Evolutionary conservation across 1,140 invertebrate genomes (phyloP).

Genomic region (Parasteatoda tepidariorum): DNA sequence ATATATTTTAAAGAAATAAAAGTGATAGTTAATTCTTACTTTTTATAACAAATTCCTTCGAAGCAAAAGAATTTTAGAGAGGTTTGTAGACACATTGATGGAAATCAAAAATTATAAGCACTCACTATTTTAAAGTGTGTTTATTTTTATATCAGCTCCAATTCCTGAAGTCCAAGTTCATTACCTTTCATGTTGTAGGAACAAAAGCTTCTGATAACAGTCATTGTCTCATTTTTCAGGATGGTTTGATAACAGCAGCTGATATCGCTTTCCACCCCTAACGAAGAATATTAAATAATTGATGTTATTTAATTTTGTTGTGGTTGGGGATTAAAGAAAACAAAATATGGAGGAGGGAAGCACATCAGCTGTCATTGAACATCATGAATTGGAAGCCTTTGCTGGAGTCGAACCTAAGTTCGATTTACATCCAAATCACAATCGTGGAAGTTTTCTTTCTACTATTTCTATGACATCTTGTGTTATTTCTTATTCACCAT

Average conservation of each 20-base stretch:
- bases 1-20: no score
- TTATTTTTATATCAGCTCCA: no score
- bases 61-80: no score
- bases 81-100: no score
- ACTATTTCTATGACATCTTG: slow-evolving; percentile 15
- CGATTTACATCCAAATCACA: background rate
- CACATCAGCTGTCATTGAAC: slow-evolving; percentile 12
- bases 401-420: slow-evolving; percentile 22
- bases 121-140: no score
- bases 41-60: no score
- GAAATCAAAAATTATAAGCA: no score
- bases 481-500: slow-evolving; percentile 9
- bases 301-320: background rate
- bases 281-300: background rate
- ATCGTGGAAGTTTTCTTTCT: slow-evolving; percentile 22
- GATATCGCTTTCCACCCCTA: background rate
- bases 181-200: no score
- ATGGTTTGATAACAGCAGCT: background rate
- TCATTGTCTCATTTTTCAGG: background rate
- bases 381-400: slow-evolving; percentile 26
- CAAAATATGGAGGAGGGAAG: slow-evolving; percentile 20
- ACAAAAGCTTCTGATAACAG: background rate
- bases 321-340: background rate
- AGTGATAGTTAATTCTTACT: no score
- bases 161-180: no score